Evolutionary conservation across 2,888 invertebrate genomes (phyloP), one percentile per base, ranked within the genome.

Genomic region (Platerodrilus igneus): DNA sequence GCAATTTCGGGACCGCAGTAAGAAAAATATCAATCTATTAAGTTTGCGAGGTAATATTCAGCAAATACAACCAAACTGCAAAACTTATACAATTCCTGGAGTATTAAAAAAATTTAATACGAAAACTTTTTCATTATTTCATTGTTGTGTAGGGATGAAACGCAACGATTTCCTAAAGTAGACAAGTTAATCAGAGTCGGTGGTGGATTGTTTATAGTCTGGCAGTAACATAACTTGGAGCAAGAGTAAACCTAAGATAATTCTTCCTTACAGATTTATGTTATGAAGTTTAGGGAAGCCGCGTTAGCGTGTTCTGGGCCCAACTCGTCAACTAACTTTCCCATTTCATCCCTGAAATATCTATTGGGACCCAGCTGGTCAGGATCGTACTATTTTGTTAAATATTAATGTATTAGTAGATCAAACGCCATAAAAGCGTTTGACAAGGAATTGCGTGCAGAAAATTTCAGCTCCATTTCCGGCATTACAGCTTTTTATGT

Each of bases 331-430:
- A 41, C 41, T 40, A 52, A 53, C 53, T 50, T 53, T 43, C 44
- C 44, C 47, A 44, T 54, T 51, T 54, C 47, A 51, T 53, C 50
- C 49, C 46, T 31, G 37, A 50, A 48, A 48, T 51, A 47, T 49
- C 45, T 48, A 34, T 36, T 30, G 37, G 41, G 46, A 37, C 49
- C 50, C 53, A 51, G 47, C 54, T 54, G 53, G 48, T 40, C 37
- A 37, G 52, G 46, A 56, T 53, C 55, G 51, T 48, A 47, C 43
- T 41, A 51, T 52, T 55, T 54, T 57, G 56, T 58, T 55, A 58
- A 58, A 57, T 56, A 58, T 57, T 56, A 58, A 57, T 56, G 57
- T 56, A 58, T 58, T 58, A 56, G 53, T 22, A 22, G 8, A 54
- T 55, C 53, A 50, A 55, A 48, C 52, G 49, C 55, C 53, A 58